These are phyloP conservation scores for Gymnocheta viridis DNA, from an alignment of 2,888 invertebrate genomes.

Conservation along the genomic window DNA sequence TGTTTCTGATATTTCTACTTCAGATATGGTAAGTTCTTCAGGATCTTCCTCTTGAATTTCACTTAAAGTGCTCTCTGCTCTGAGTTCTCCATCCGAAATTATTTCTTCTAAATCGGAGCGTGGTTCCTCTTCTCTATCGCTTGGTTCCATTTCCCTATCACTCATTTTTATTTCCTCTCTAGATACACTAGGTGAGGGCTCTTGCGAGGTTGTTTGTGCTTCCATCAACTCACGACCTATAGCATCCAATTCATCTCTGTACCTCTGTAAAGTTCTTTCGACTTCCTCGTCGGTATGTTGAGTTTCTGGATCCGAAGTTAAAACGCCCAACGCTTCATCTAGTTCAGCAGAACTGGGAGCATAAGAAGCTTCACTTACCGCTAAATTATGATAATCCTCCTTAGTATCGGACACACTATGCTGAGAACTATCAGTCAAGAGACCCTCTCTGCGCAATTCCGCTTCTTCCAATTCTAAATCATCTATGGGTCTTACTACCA, in stretches of 20 bases:
- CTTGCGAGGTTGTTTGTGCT: constrained; percentile 66
- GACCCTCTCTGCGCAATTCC: constrained; percentile 77
- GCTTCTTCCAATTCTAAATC: constrained; percentile 82
- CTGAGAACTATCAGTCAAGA: constrained; percentile 79
- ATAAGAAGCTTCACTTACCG: constrained; percentile 75
- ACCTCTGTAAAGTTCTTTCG: constrained; percentile 56
- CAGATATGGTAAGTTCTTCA: constrained; percentile 72
- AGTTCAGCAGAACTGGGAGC: constrained; percentile 78
- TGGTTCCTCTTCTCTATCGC: constrained; percentile 60
- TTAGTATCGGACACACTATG: constrained; percentile 78
- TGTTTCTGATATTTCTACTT: constrained; percentile 51
- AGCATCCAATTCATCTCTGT: constrained; percentile 65
- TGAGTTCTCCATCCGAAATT: constrained; percentile 46
- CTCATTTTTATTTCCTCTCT: constrained; percentile 61
- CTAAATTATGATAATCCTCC: constrained; percentile 72
- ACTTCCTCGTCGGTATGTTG: constrained; percentile 67
- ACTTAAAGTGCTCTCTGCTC: constrained; percentile 57
- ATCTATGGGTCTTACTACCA: constrained; percentile 86
- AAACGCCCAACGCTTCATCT: constrained; percentile 76
- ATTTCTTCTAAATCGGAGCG: constrained; percentile 70
- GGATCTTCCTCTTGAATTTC: constrained; percentile 72
- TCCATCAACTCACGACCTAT: constrained; percentile 65
- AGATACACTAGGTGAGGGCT: constrained; percentile 63
- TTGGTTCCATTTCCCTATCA: constrained; percentile 49
- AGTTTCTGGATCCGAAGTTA: constrained; percentile 68